Evolutionary conservation across 2,888 invertebrate species (phyloP).

Genomic region (Balanococcus diminutus): DNA sequence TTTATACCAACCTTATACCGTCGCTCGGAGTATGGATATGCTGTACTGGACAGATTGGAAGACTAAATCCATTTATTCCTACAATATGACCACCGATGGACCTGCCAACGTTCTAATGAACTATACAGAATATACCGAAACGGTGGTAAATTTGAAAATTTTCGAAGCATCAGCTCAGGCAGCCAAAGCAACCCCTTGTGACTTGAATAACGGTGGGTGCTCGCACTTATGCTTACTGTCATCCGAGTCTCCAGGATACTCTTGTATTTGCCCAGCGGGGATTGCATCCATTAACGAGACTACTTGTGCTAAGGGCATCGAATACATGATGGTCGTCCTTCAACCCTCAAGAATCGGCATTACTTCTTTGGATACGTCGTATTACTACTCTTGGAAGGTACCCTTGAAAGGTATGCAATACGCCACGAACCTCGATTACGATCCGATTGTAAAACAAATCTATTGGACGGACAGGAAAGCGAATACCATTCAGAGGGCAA

Average conservation of each 20-base stretch:
- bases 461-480: constrained; percentile 92
- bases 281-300: constrained; percentile 67
- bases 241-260: constrained; percentile 71
- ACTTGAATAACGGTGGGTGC: constrained; percentile 79
- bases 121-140: constrained; percentile 59
- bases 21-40: constrained; percentile 76
- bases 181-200: constrained; percentile 72
- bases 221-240: constrained; percentile 85
- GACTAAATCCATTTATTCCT: constrained; percentile 65
- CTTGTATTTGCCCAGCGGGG: constrained; percentile 86
- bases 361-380: constrained; percentile 86
- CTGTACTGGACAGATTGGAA: constrained; percentile 94
- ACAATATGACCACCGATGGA: constrained; percentile 56
- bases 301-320: constrained; percentile 77
- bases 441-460: constrained; percentile 79
- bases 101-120: constrained; percentile 62
- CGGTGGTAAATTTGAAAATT: constrained; percentile 80
- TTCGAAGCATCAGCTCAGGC: constrained; percentile 78
- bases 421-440: constrained; percentile 87
- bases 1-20: constrained; percentile 80
- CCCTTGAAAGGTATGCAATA: constrained; percentile 79
- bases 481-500: constrained; percentile 73
- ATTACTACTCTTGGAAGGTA: constrained; percentile 75
- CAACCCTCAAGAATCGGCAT: constrained; percentile 80
- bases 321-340: constrained; percentile 79